Conservation (phyloP, 1,140 invertebrate species). For the Drosophila nebulosa region DNA sequence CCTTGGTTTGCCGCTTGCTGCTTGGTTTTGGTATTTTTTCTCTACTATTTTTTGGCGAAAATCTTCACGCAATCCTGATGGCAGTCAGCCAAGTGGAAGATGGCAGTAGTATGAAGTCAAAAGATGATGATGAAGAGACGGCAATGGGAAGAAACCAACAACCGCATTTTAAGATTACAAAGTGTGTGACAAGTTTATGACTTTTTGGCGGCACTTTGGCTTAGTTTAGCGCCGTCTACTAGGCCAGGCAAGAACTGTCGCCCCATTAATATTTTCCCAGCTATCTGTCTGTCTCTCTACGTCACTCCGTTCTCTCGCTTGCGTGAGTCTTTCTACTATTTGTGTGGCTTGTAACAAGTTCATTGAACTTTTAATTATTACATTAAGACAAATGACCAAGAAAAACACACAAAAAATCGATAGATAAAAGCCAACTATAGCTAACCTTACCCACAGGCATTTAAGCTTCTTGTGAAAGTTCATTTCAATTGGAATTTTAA, state of each 20-base stretch:
- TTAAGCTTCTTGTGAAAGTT: too few relatives aligned
- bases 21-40: slow-evolving; percentile 14
- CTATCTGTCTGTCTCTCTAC: background rate
- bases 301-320: background rate
- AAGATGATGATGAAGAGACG: background rate
- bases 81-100: slow-evolving; percentile 48
- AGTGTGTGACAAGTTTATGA: slow-evolving; percentile 74
- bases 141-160: background rate
- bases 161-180: slow-evolving; percentile 59
- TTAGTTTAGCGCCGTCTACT: slow-evolving; percentile 5
- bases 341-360: slow-evolving; percentile 57
- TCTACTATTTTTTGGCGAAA: slow-evolving; percentile 19
- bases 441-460: too few relatives aligned
- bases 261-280: slow-evolving; percentile 47
- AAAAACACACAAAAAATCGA: background rate
- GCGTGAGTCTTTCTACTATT: slow-evolving; percentile 7
- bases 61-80: slow-evolving; percentile 40
- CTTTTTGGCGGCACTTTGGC: slow-evolving; percentile 67
- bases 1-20: background rate
- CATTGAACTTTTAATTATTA: slow-evolving; percentile 58
- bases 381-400: background rate
- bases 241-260: slow-evolving; percentile 44
- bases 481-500: background rate
- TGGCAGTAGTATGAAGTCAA: background rate
- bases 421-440: background rate